These are phyloP conservation scores for Pampus argenteus DNA, from an alignment of 2,797 vertebrate genomes.

Conservation along the genomic window DNA sequence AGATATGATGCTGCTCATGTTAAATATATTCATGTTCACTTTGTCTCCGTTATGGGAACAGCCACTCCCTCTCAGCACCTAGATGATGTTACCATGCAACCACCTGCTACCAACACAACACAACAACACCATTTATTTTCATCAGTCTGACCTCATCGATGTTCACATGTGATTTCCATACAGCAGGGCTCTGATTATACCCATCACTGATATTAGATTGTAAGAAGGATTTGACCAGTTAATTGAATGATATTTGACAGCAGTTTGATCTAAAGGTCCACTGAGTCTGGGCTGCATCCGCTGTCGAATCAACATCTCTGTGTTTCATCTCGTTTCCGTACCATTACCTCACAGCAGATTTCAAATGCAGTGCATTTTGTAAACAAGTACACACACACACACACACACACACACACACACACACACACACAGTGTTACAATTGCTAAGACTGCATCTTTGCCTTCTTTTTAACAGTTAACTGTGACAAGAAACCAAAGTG, in stretches of 20 bases:
- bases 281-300: conserved; percentile 42
- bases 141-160: conserved; percentile 55
- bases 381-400: neutral
- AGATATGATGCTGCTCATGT: neutral
- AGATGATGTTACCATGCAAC: conserved; percentile 45
- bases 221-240: conserved; percentile 32
- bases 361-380: neutral
- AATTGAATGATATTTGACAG: conserved; percentile 70
- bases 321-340: conserved; percentile 28
- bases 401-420: too few species aligned
- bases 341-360: neutral
- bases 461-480: neutral
- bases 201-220: conserved; percentile 55
- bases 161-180: conserved; percentile 42
- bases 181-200: conserved; percentile 22
- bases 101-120: conserved; percentile 61
- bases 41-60: conserved; percentile 34
- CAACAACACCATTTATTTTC: conserved; percentile 64
- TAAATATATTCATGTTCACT: conserved; percentile 6
- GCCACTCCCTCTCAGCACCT: conserved; percentile 24
- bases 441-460: neutral
- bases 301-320: conserved; percentile 39
- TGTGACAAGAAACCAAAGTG: neutral
- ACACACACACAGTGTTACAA: neutral
- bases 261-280: conserved; percentile 62